Percentiles rank a stretch among this genome's conserved stretches.
Evolutionary conservation across 2,888 invertebrate genomes (phyloP).

Genomic region (Pristionchus exspectatus): DNA sequence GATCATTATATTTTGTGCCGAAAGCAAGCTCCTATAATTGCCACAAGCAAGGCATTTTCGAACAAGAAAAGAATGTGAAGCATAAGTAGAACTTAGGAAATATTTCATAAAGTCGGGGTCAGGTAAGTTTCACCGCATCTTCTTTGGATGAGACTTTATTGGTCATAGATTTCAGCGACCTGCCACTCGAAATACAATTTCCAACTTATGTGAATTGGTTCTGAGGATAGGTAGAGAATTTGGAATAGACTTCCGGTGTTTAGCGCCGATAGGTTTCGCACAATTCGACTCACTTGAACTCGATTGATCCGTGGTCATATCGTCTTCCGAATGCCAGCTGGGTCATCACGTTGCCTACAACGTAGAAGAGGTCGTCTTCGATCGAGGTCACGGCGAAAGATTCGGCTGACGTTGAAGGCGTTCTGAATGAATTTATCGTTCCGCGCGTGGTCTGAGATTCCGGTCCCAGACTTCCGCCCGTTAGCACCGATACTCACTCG

Average conservation of each 20-base stretch:
- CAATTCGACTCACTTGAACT: constrained; percentile 53
- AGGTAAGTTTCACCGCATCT: neutral
- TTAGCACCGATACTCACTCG: neutral
- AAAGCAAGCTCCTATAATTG: neutral
- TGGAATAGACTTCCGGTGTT: neutral
- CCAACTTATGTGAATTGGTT: neutral
- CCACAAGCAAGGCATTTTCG: neutral
- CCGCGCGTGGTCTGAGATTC: neutral
- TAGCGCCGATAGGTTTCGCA: no score
- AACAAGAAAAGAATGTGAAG: neutral
- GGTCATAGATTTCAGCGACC: neutral
- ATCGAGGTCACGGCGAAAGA: constrained; percentile 28
- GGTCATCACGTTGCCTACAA: constrained; percentile 55
- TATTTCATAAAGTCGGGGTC: neutral
- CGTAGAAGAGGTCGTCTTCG: constrained; percentile 56
- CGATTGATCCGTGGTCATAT: constrained; percentile 53
- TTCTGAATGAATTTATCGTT: neutral
- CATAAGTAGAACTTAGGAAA: neutral
- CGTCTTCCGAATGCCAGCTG: constrained; percentile 52
- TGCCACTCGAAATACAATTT: no score
- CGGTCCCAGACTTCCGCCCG: neutral
- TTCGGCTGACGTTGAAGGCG: neutral
- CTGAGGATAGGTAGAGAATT: neutral
- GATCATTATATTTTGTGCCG: neutral
- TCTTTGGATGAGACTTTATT: neutral